Conservation (phyloP, 2,113 vertebrate genomes). For the Antigone vipio region DNA sequence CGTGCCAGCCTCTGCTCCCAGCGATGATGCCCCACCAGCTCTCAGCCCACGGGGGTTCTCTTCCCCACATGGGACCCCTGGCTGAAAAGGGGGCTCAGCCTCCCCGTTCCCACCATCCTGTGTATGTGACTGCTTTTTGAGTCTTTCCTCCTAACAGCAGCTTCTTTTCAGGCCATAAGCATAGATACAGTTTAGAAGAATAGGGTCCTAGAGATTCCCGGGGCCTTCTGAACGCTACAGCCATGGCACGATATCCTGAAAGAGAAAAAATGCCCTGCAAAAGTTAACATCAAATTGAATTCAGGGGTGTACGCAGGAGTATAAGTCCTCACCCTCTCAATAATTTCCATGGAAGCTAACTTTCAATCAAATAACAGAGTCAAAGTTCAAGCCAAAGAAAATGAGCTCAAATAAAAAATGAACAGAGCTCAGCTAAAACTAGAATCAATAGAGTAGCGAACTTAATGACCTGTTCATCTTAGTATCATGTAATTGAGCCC, state of each 20-base stretch:
- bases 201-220: background rate
- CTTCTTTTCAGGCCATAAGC: background rate
- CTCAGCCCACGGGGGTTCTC: background rate
- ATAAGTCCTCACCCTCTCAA: background rate
- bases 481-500: constrained; percentile 30
- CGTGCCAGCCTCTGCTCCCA: background rate
- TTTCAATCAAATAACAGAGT: background rate
- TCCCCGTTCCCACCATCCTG: background rate
- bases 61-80: fast-evolving
- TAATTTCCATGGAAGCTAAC: background rate
- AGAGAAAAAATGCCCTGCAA: background rate
- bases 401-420: constrained; percentile 8
- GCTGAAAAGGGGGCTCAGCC: background rate
- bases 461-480: constrained; percentile 35
- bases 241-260: background rate
- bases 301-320: background rate
- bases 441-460: background rate
- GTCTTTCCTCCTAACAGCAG: background rate
- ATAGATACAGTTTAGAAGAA: background rate
- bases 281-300: background rate
- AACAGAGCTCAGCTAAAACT: constrained; percentile 39
- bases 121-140: background rate
- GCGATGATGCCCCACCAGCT: background rate
- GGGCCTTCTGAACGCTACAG: background rate
- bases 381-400: constrained; percentile 25